Evolutionary conservation across 2,113 vertebrate genomes (phyloP), one percentile per base, ranked within the genome.

Genomic region (Carlito syrichta): DNA sequence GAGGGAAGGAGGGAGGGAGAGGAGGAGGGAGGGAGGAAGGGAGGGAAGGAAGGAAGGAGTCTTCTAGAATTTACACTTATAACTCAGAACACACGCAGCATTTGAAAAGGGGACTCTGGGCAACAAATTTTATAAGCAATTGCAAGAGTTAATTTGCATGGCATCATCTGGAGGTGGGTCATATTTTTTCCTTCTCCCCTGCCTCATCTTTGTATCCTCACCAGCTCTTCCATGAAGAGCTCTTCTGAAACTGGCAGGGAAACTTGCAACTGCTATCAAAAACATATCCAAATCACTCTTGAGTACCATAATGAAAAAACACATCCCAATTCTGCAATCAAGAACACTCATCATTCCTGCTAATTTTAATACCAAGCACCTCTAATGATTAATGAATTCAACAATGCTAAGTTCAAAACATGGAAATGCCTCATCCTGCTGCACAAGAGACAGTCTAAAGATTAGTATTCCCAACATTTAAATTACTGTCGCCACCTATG

Each of bases 311-410:
- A 43, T 82, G 86, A 83, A 93, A n/a, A 90, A 96, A 81, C 14
- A 50, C 5, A 54, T 56, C n/a, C 91, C 54, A 10, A 73, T 60
- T 84, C 50, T 94, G 68, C 73, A 96, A 96, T 97, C 93, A 97
- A 96, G 92, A 78, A 86, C 58, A 56, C 78, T 77, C 83, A 91
- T 81, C 48, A 58, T 89, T 68, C 81, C 20, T 52, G 45, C 93
- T 97, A 60, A 96, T 97, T 97, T 97, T 92, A 97, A 96, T 62
- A 71, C 82, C 73, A 94, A 97, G 78, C 27, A 48, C 86, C 78
- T 86, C 96, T 97, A 82, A 86, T 97, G 93, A 97, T 95, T 96
- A 98, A 98, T 97, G 91, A 95, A 95, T 96, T 97, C 86, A 87
- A 85, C 40, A 50, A 85, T 38, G 86, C 38, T 69, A 45, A 0